phyloP scores from a whole-genome alignment of 2,113 vertebrate genomes.

The Andinoacara biseriatus region DNA sequence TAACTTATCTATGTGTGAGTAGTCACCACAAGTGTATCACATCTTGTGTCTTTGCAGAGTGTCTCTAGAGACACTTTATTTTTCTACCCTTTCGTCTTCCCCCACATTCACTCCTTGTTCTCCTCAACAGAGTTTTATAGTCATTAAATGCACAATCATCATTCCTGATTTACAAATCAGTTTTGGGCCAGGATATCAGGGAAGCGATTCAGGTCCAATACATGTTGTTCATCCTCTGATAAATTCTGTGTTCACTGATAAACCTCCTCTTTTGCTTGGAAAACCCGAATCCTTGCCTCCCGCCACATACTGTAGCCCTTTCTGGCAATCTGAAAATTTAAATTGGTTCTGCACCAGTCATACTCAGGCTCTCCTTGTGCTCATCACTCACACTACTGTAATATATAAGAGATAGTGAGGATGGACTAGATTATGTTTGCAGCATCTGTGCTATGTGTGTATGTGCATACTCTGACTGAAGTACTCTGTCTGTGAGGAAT shows the following conservation, averaged over 20 bases:
- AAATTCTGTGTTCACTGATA: conserved; percentile 71
- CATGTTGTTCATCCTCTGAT: conserved; percentile 66
- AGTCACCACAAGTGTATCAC: conserved; percentile 38
- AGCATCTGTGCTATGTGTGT: conserved; percentile 27
- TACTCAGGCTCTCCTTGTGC: conserved; percentile 39
- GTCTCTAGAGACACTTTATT: conserved; percentile 40
- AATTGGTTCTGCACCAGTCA: conserved; percentile 73
- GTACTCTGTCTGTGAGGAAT: conserved; percentile 20
- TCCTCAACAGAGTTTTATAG: conserved; percentile 38
- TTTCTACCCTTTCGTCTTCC: background rate
- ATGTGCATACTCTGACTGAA: background rate
- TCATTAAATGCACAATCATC: conserved; percentile 57
- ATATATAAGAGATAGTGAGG: conserved; percentile 49
- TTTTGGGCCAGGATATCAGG: conserved; percentile 53
- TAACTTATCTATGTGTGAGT: conserved; percentile 32
- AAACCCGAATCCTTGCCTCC: conserved; percentile 22
- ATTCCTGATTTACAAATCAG: conserved; percentile 68
- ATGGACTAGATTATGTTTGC: conserved; percentile 53
- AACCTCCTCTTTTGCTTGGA: conserved; percentile 52
- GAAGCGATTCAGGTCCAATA: conserved; percentile 30
- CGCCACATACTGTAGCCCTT: conserved; percentile 15
- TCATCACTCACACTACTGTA: conserved; percentile 49
- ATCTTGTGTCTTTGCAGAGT: conserved; percentile 39
- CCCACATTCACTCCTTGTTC: background rate
- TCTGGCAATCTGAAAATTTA: conserved; percentile 64